Percentiles rank a stretch among this genome's conserved stretches.
phyloP scores from a whole-genome alignment of 2,888 invertebrate species.

The Trisateles emortualis region DNA sequence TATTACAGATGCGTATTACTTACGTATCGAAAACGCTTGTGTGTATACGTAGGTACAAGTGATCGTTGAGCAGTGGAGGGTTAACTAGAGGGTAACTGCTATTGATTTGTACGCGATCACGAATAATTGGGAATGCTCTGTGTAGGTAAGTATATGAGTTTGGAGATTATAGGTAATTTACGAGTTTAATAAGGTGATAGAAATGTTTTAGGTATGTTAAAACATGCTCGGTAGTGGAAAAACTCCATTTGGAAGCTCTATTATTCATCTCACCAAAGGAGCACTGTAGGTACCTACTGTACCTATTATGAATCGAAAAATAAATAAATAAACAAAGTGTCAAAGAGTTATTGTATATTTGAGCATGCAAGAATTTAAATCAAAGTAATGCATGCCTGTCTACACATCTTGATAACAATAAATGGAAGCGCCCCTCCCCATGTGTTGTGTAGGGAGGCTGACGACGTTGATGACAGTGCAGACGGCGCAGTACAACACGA shows the following conservation, averaged over 20 bases:
- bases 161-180: neutral
- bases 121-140: constrained; percentile 6
- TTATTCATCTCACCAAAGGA: too few relatives aligned
- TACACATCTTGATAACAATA: neutral
- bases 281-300: too few relatives aligned
- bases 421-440: constrained; percentile 2
- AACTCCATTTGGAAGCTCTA: too few relatives aligned
- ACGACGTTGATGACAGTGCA: too few relatives aligned
- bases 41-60: constrained; percentile 2
- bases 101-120: constrained; percentile 14
- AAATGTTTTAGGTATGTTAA: too few relatives aligned
- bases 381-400: neutral
- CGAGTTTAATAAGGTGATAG: too few relatives aligned
- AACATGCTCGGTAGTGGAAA: too few relatives aligned
- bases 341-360: neutral
- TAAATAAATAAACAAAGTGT: too few relatives aligned
- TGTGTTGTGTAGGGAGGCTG: neutral
- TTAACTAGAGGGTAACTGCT: constrained; percentile 9
- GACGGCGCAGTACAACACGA: neutral
- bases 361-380: neutral
- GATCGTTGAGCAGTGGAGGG: constrained; percentile 9
- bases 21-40: constrained; percentile 3
- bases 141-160: neutral
- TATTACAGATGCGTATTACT: constrained; percentile 6
- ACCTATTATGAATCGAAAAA: too few relatives aligned